These are phyloP conservation scores for Torymus texanus DNA, from an alignment of 2,888 invertebrate species.

Conservation along the genomic window DNA sequence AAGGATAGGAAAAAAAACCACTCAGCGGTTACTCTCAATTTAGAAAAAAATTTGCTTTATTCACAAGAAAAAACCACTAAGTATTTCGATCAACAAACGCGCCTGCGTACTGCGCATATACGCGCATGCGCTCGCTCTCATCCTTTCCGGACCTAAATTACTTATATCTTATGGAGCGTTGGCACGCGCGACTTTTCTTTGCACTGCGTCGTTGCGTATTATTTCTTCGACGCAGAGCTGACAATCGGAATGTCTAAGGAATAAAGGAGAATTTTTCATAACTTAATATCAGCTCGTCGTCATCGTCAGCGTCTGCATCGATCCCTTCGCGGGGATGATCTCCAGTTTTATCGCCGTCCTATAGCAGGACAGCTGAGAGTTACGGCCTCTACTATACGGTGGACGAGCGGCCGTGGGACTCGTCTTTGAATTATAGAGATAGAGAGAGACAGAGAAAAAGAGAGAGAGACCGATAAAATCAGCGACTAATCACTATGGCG, in stretches of 20 bases:
- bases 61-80: conserved; percentile 40
- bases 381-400: no score
- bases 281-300: conserved; percentile 32
- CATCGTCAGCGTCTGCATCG: background rate
- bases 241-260: conserved; percentile 55
- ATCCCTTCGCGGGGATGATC: no score
- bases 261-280: conserved; percentile 44
- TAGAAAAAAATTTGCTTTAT: conserved; percentile 44
- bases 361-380: no score
- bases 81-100: conserved; percentile 7
- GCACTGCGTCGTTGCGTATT: background rate
- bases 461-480: conserved; percentile 15
- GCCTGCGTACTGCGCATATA: no score
- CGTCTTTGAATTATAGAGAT: background rate
- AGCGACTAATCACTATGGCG: background rate
- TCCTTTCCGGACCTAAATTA: conserved; percentile 38
- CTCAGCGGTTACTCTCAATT: conserved; percentile 16
- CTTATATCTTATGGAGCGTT: conserved; percentile 15
- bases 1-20: conserved; percentile 2
- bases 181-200: conserved; percentile 4
- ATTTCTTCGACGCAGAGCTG: conserved; percentile 14
- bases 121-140: conserved; percentile 10
- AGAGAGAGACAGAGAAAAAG: conserved; percentile 4
- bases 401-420: background rate
- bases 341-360: no score